A percentile compares a stretch with the other conserved stretches of the same genome.
Evolutionary conservation across 2,888 invertebrate species (phyloP).

Genomic region (Dolichopus griseipennis): DNA sequence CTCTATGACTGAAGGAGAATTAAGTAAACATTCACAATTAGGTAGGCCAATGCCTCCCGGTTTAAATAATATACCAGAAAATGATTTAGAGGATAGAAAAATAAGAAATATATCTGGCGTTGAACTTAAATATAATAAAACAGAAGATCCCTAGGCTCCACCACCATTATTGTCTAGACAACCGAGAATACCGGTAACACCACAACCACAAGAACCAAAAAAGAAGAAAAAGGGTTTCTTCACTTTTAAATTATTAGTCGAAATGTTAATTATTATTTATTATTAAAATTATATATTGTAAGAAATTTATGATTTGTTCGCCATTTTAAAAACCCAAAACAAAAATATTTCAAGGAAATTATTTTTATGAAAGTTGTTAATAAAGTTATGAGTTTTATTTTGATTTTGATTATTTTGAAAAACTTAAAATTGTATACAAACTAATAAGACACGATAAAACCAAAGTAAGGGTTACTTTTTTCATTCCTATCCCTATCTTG

Average conservation of each 20-base stretch:
- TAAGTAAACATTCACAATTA: constrained; percentile 28
- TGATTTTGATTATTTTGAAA: no score
- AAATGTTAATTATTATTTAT: constrained; percentile 9
- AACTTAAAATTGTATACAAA: no score
- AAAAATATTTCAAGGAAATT: not conserved
- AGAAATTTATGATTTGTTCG: not conserved
- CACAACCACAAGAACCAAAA: constrained; percentile 25
- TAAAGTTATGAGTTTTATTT: not conserved
- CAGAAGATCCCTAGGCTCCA: constrained; percentile 18
- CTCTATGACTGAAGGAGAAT: constrained; percentile 61
- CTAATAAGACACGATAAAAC: no score
- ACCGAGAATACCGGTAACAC: constrained; percentile 23
- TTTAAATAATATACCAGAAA: constrained; percentile 25
- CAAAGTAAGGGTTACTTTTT: no score
- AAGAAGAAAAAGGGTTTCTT: constrained; percentile 34
- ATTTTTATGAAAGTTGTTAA: no score
- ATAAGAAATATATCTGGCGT: constrained; percentile 23
- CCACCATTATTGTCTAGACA: constrained; percentile 33
- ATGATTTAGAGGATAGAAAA: constrained; percentile 38
- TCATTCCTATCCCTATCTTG: no score
- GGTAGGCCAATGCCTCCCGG: constrained; percentile 29
- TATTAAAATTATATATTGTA: not conserved
- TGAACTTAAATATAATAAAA: not conserved
- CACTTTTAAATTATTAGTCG: constrained; percentile 27
- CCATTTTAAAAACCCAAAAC: no score